Evolutionary conservation across 2,888 invertebrate genomes (phyloP).

Genomic region (Amorpha juglandis): DNA sequence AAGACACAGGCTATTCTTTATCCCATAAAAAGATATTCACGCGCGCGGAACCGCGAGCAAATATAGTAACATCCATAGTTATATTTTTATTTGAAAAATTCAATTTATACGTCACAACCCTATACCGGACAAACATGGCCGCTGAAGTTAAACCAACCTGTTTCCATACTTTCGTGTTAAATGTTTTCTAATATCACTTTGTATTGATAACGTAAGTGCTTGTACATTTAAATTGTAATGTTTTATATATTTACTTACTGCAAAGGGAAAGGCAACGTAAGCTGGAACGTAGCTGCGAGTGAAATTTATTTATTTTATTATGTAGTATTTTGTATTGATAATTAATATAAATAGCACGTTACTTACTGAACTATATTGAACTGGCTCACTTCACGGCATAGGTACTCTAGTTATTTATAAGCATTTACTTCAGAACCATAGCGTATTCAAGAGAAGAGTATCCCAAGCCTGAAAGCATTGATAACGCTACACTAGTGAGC

Average conservation of each 20-base stretch:
- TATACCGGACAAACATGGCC: neutral
- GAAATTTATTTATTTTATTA: neutral
- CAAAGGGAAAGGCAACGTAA: neutral
- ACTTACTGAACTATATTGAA: neutral
- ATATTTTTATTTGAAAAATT: neutral
- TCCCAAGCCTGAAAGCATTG: no score
- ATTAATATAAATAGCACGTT: neutral
- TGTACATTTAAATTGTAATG: constrained; percentile 16
- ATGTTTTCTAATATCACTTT: constrained; percentile 22
- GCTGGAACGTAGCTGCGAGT: neutral
- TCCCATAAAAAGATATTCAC: no score
- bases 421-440: no score
- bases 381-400: no score
- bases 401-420: no score
- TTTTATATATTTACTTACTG: constrained; percentile 4
- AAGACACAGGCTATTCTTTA: no score
- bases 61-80: neutral
- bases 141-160: constrained; percentile 21
- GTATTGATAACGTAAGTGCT: constrained; percentile 24
- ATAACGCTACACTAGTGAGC: no score
- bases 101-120: neutral
- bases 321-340: neutral
- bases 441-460: no score
- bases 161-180: constrained; percentile 23
- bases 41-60: no score